Base-by-base conservation (phyloP, 2,888 invertebrate species). In the Lithophane leautieri region DNA sequence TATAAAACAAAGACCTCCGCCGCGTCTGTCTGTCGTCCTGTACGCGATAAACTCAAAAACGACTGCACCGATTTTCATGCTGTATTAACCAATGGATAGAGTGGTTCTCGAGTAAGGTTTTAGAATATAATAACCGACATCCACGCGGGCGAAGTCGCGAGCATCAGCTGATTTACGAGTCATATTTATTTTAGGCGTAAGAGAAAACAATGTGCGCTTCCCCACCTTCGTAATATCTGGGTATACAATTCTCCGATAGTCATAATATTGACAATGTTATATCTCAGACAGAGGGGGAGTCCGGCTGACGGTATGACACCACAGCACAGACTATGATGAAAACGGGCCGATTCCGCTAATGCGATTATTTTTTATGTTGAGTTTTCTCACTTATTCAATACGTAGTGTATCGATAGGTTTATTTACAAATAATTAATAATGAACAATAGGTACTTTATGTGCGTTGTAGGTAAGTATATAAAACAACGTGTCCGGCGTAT, bases 141-240 rank as follows among this genome's bases (percentile, higher is more conserved):
- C n/a, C n/a, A n/a, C n/a, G n/a, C n/a, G n/a, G n/a, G n/a, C n/a
- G n/a, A n/a, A n/a, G n/a, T n/a, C n/a, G n/a, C n/a, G n/a, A n/a
- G n/a, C n/a, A n/a, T n/a, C n/a, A n/a, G n/a, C n/a, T n/a, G n/a
- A n/a, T n/a, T n/a, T n/a, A n/a, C n/a, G n/a, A n/a, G n/a, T n/a
- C n/a, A n/a, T n/a, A n/a, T n/a, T n/a, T n/a, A n/a, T n/a, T n/a
- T n/a, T n/a, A n/a, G n/a, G n/a, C n/a, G n/a, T n/a, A n/a, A n/a
- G n/a, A n/a, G n/a, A n/a, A n/a, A n/a, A n/a, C n/a, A n/a, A 60
- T 67, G 19, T 22, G 42, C 71, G 70, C 67, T 80, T 73, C 68
- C 50, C 60, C 50, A 65, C 47, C 63, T 73, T 54, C 56, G 28
- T 54, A 58, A 56, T 52, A 47, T 74, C 40, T 68, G 19, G 61